Conservation (phyloP, 2,113 vertebrate genomes). For the Tursiops truncatus region DNA sequence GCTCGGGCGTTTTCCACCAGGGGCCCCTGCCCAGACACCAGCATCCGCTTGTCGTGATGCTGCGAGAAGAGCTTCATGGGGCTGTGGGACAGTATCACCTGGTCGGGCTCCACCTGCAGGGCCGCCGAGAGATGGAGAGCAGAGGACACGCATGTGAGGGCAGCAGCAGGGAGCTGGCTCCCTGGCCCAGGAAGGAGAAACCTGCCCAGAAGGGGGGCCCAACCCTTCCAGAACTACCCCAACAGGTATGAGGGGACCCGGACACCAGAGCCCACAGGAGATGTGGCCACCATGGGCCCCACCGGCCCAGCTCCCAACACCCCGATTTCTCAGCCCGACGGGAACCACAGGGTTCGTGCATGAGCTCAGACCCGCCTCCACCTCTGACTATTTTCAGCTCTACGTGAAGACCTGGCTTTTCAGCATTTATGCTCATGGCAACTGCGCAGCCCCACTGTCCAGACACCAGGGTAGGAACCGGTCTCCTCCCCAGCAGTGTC, state of each 20-base stretch:
- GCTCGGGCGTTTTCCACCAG: constrained; percentile 90
- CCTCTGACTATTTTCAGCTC: neutral
- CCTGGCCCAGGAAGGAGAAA: neutral
- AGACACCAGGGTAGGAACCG: neutral
- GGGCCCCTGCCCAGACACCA: constrained; percentile 95
- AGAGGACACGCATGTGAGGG: rapidly evolving
- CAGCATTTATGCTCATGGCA: neutral
- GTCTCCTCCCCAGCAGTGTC: neutral
- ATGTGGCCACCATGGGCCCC: neutral
- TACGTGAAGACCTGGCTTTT: neutral
- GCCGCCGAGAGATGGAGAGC: neutral
- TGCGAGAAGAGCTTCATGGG: constrained; percentile 92
- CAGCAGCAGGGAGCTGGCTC: neutral
- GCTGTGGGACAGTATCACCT: constrained; percentile 96
- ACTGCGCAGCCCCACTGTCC: neutral
- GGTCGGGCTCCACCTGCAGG: constrained; percentile 93
- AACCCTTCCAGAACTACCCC: neutral
- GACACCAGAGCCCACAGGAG: neutral
- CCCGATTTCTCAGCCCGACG: neutral
- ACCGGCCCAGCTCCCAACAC: rapidly evolving
- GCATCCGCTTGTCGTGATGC: constrained; percentile 90
- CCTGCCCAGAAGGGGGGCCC: rapidly evolving
- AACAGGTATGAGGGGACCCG: neutral
- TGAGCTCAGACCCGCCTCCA: neutral
- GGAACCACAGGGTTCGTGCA: neutral